phyloP scores from a whole-genome alignment of 37 sponge, comb jelly and placozoan genomes.

The Crambe crambe region DNA sequence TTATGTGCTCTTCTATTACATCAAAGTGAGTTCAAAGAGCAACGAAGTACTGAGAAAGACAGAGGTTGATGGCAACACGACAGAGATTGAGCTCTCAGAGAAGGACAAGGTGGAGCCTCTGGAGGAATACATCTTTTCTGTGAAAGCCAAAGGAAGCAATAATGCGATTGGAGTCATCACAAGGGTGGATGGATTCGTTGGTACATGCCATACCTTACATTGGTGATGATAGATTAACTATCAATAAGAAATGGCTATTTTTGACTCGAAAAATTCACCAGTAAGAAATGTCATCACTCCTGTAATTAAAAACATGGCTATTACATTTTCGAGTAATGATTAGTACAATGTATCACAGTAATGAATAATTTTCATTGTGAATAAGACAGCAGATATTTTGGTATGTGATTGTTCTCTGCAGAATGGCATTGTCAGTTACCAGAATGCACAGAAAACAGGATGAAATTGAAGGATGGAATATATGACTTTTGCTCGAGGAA shows the following conservation, averaged over 20 bases:
- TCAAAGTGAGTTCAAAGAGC: neutral
- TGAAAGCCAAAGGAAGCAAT: neutral
- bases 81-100: neutral
- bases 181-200: neutral
- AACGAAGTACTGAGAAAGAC: neutral
- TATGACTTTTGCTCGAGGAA: constrained; percentile 12
- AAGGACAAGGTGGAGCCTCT: neutral
- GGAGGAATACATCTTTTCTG: neutral
- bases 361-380: no score
- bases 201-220: no score
- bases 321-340: no score
- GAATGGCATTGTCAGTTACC: constrained; percentile 24
- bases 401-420: no score
- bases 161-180: neutral
- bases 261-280: no score
- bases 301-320: no score
- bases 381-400: no score
- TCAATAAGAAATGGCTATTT: no score
- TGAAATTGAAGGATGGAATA: neutral
- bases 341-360: no score
- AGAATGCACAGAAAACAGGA: constrained; percentile 3
- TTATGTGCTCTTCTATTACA: no score
- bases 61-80: neutral
- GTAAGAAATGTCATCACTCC: no score
- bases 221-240: no score